Base-by-base conservation (phyloP, 2,888 invertebrate genomes). In the Allygus modestus region DNA sequence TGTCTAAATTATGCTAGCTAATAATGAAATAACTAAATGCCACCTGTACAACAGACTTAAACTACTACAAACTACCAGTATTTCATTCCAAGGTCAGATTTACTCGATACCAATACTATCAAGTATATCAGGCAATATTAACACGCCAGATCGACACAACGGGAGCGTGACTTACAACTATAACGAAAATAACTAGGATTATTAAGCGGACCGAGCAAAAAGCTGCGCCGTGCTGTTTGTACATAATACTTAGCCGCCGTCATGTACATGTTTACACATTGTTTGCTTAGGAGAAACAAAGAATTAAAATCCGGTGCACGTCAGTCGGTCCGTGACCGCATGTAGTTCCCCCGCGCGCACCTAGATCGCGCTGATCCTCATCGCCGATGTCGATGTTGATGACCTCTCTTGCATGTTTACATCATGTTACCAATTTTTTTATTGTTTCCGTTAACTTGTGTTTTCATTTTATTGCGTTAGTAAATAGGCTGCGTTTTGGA, bases 201-300 rank as follows among this genome's bases (percentile, higher is more conserved):
- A 28, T 77, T 77, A 77, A 28, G 28, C 28, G 46, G 28, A 77
- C 46, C 46, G 41, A 43, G 75, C 41, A 41, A 77, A 43, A 43
- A 46, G 20, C n/a, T 77, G 41, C 31, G 20, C 9, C 75, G 75
- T 77, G 75, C 15, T 5, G 46, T 1, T 9, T 0, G 26, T 46
- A 26, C 75, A 51, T 77, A 77, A 77, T 28, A 77, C 75, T 77
- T 43, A 37, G 71, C 37, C 41, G 71, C 37, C 71, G 71, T 33
- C 69, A 31, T 41, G 71, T 37, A 71, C 41, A 20, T 77, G 75
- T 77, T 77, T 77, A 77, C 75, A 77, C 75, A 41, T 77, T 77
- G 75, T 77, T 71, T 71, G 37, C 71, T 46, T 20, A 46, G 26
- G 26, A 51, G 75, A 46, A 77, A 46, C 75, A 77, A 46, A 77